Conservation (phyloP, 2,113 vertebrate species). For the Reinhardtius hippoglossoides region DNA sequence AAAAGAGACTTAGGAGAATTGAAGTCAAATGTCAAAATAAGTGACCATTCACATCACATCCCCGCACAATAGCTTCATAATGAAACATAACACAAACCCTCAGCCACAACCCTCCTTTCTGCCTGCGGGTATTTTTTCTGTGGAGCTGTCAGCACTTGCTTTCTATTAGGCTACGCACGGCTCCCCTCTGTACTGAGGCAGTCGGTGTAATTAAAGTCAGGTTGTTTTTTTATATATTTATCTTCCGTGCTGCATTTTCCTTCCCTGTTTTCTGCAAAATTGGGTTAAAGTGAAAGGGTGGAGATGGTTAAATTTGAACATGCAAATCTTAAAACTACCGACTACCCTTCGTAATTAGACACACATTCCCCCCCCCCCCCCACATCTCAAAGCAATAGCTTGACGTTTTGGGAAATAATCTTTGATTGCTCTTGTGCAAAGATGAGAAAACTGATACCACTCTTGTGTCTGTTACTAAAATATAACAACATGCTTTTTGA, state of each 20-base stretch:
- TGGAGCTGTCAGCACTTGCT: slow-evolving; percentile 64
- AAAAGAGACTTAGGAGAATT: not conserved
- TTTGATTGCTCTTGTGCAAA: not conserved
- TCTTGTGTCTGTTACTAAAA: not conserved
- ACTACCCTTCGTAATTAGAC: not conserved
- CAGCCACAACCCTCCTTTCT: slow-evolving; percentile 14
- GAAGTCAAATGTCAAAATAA: slow-evolving; percentile 6
- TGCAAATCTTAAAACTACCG: slow-evolving; percentile 9
- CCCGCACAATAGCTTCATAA: slow-evolving; percentile 17
- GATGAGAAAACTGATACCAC: not conserved
- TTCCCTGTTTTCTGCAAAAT: slow-evolving; percentile 31
- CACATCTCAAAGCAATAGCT: not conserved
- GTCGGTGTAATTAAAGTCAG: slow-evolving; percentile 61
- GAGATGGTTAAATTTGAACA: slow-evolving; percentile 17
- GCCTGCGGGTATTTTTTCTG: slow-evolving; percentile 39
- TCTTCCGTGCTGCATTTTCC: slow-evolving; percentile 14
- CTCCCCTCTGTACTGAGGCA: slow-evolving; percentile 23
- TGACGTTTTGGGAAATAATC: not conserved
- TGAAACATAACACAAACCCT: slow-evolving; percentile 27
- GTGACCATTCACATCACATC: slow-evolving; percentile 18
- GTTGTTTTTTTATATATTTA: not conserved
- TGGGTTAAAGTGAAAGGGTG: slow-evolving; percentile 59
- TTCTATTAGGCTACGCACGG: slow-evolving; percentile 15
- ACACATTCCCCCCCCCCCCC: not conserved
- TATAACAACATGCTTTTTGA: no score